Evolutionary conservation across 2,888 invertebrate genomes (phyloP).

Genomic region (Hanleya hanleyi): DNA sequence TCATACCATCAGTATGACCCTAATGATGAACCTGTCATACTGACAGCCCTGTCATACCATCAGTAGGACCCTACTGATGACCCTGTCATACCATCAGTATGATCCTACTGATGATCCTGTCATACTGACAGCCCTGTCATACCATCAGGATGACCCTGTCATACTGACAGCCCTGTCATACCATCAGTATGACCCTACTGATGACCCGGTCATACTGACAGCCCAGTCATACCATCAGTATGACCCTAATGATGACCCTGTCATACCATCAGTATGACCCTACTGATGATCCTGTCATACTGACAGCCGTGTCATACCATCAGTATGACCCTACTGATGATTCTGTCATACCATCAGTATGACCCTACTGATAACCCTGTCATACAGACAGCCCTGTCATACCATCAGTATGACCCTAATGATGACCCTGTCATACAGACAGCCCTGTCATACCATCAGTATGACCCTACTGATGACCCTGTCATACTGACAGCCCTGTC

Average conservation of each 20-base stretch:
- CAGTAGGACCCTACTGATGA: too few species aligned
- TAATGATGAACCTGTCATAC: too few species aligned
- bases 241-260: neutral
- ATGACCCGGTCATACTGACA: neutral
- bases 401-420: neutral
- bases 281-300: neutral
- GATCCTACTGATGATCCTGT: too few species aligned
- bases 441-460: neutral
- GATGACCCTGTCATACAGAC: neutral
- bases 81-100: too few species aligned
- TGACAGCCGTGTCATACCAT: neutral
- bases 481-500: neutral
- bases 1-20: too few species aligned
- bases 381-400: neutral
- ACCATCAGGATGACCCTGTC: neutral
- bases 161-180: neutral
- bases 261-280: neutral
- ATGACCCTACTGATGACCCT: neutral
- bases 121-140: neutral
- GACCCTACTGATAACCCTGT: neutral
- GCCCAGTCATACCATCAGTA: neutral
- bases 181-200: neutral
- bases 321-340: neutral
- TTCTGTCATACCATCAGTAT: neutral
- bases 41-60: too few species aligned